Evolutionary conservation across 2,113 vertebrate genomes (phyloP).

Genomic region (Uropsilus gracilis): DNA sequence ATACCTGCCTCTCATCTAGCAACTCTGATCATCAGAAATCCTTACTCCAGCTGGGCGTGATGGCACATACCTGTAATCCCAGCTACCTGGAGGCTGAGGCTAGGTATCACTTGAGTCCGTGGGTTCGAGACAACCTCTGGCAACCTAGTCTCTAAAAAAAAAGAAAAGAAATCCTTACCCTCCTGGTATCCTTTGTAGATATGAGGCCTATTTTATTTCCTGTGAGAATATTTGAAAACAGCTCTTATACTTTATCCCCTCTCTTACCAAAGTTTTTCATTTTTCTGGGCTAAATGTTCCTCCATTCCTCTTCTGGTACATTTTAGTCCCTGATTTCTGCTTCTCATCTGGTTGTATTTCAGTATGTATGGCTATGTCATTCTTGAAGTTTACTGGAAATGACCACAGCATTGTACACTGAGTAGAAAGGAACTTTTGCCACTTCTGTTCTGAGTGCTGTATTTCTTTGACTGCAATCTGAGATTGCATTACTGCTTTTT

Average conservation of each 20-base stretch:
- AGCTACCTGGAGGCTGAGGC: too few species aligned
- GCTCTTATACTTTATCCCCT: not conserved
- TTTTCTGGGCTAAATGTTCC: not conserved
- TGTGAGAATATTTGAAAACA: not conserved
- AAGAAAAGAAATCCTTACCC: not conserved
- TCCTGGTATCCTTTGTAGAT: not conserved
- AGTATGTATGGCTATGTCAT: conserved; percentile 13
- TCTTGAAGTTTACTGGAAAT: conserved; percentile 55
- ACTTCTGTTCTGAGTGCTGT: not conserved
- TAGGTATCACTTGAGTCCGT: too few species aligned
- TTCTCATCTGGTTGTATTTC: not conserved
- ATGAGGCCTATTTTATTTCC: not conserved
- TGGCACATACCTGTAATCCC: too few species aligned
- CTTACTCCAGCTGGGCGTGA: too few species aligned
- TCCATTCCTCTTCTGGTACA: not conserved
- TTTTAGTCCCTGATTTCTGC: not conserved
- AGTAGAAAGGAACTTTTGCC: conserved; percentile 44
- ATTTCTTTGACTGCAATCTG: not conserved
- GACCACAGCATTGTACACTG: not conserved
- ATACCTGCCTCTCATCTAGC: not conserved
- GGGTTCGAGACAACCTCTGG: too few species aligned
- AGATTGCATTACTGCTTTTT: conserved; percentile 12
- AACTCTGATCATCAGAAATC: not conserved
- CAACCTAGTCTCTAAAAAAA: too few species aligned
- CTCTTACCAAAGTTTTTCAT: not conserved